phyloP scores from a whole-genome alignment of 2,888 invertebrate genomes.

The Drosophila kanekoi region DNA sequence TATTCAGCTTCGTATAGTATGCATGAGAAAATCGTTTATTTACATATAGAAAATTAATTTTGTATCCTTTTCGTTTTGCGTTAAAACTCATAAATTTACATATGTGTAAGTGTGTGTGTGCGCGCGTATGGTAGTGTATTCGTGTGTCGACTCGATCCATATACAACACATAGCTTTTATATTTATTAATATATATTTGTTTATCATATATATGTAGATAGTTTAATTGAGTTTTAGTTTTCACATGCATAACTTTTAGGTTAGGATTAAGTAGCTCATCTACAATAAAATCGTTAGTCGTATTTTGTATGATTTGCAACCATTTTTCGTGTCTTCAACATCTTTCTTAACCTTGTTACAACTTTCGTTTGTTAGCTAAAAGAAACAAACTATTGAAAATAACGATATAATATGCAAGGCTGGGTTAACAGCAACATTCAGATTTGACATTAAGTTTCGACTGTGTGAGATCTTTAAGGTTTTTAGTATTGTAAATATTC shows the following conservation, averaged over 20 bases:
- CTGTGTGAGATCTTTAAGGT: not conserved
- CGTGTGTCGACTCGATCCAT: conserved; percentile 43
- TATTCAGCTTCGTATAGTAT: conserved; percentile 35
- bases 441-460: not conserved
- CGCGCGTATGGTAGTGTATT: conserved; percentile 19
- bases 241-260: conserved; percentile 33
- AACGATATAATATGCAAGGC: not conserved
- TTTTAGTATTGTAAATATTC: not conserved
- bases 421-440: conserved; percentile 24
- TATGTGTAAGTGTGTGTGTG: conserved; percentile 32
- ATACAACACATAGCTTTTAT: conserved; percentile 29
- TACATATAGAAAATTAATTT: conserved; percentile 52
- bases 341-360: conserved; percentile 28
- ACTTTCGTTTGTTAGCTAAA: conserved; percentile 11
- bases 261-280: conserved; percentile 40
- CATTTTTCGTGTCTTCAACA: conserved; percentile 51
- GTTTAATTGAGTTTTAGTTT: conserved; percentile 31
- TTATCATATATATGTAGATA: conserved; percentile 23
- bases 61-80: conserved; percentile 31
- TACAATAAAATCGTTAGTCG: conserved; percentile 64
- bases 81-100: conserved; percentile 58
- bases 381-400: not conserved
- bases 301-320: conserved; percentile 67
- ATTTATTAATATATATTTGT: conserved; percentile 20
- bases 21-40: conserved; percentile 46